Base-by-base conservation (phyloP, 1,140 invertebrate genomes). In the Hylyphantes graminicola region DNA sequence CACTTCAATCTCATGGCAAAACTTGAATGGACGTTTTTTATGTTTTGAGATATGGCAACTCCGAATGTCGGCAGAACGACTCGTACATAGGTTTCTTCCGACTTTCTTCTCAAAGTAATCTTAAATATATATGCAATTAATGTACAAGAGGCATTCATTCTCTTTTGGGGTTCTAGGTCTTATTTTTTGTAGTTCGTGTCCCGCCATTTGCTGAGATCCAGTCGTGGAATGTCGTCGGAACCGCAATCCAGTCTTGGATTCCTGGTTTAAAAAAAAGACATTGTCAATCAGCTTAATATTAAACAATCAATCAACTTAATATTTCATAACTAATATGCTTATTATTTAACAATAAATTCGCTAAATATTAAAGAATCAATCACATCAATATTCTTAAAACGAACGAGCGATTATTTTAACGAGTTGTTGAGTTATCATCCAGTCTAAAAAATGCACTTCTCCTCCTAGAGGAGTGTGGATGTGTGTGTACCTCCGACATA, bases 211-310 rank as follows among this genome's bases (percentile, higher is more conserved):
- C 85, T 85, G 10, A 88, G 64, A 68, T 88, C 83, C 55, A 88
- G 17, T 53, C 85, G 85, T 19, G 88, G 88, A 59, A 88, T 88
- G 21, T 86, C 76, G 12, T 74, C 64, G 2, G 81, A 86, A 19
- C 81, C 85, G 65, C 88, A 88, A 8, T 87, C 86, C 8, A 88
- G 64, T 51, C 86, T 73, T 7, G 88, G 88, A 84, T 88, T 88
- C 35, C 88, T 88, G 64, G 17, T 85, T 81, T 54, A 54, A 61
- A n/a, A n/a, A n/a, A n/a, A n/a, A n/a, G n/a, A n/a, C n/a, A n/a
- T n/a, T n/a, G n/a, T n/a, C n/a, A n/a, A n/a, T n/a, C n/a, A n/a
- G n/a, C n/a, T n/a, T n/a, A n/a, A n/a, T n/a, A n/a, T n/a, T n/a
- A n/a, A n/a, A n/a, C n/a, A n/a, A n/a, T n/a, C n/a, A n/a, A n/a